Evolutionary conservation across 2,888 invertebrate genomes (phyloP).

Genomic region (Scaeva pyrastri): DNA sequence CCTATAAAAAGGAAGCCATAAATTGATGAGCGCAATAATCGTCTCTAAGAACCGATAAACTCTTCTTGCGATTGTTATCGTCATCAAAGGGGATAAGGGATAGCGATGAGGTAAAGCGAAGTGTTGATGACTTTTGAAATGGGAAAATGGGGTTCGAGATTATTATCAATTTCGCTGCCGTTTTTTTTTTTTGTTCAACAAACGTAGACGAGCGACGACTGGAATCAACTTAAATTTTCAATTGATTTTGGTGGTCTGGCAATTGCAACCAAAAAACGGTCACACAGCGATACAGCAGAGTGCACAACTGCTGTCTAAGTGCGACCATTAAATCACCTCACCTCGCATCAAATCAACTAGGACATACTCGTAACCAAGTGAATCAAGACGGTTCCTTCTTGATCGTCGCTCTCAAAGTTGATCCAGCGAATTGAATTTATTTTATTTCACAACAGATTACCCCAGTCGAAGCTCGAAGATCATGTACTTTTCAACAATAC

Average conservation of each 20-base stretch:
- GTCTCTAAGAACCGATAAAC: slow-evolving; percentile 50
- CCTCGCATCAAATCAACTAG: slow-evolving; percentile 39
- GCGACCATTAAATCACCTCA: slow-evolving; percentile 67
- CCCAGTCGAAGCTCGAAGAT: slow-evolving; percentile 64
- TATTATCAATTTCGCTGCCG: slow-evolving; percentile 58
- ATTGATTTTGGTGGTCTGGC: slow-evolving; percentile 48
- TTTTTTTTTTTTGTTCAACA: slow-evolving; percentile 16
- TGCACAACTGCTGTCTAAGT: slow-evolving; percentile 53
- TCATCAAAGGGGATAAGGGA: neutral
- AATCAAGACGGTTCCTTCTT: slow-evolving; percentile 22
- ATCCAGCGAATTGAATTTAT: slow-evolving; percentile 59
- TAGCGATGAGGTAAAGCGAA: neutral
- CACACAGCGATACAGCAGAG: slow-evolving; percentile 31
- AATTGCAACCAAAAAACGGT: slow-evolving; percentile 35
- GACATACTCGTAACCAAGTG: slow-evolving; percentile 23
- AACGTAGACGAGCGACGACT: neutral
- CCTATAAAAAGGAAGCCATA: slow-evolving; percentile 60
- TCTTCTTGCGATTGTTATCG: slow-evolving; percentile 60
- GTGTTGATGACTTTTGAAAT: slow-evolving; percentile 33
- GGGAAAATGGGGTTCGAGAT: slow-evolving; percentile 39
- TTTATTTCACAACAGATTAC: slow-evolving; percentile 65
- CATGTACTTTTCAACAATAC: slow-evolving; percentile 52
- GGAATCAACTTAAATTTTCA: slow-evolving; percentile 66
- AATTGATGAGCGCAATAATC: slow-evolving; percentile 59
- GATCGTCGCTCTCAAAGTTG: slow-evolving; percentile 24